Conservation (phyloP, 2,888 invertebrate species). For the Azorinus chamasolen region DNA sequence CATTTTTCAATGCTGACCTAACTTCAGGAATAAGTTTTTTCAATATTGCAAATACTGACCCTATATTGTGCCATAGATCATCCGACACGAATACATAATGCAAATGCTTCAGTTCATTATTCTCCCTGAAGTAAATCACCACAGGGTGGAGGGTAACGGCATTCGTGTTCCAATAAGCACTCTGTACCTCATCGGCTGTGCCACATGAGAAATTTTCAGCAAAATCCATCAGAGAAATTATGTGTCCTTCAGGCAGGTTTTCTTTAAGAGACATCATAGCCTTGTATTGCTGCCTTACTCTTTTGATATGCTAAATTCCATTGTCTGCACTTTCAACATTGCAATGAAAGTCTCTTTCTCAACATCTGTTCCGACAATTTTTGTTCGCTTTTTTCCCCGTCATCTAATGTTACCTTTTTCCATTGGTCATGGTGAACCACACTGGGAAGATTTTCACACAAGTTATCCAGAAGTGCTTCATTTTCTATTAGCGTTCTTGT, state of each 20-base stretch:
- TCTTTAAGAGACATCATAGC: slow-evolving; percentile 35
- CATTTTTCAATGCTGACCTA: background rate
- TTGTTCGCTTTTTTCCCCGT: slow-evolving; percentile 43
- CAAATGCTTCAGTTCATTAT: slow-evolving; percentile 12
- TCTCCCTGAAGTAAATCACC: slow-evolving; percentile 41
- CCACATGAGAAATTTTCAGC: slow-evolving; percentile 54
- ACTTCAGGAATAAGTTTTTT: slow-evolving; percentile 39
- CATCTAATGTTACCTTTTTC: slow-evolving; percentile 30
- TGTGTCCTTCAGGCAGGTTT: slow-evolving; percentile 36
- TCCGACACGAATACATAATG: slow-evolving; percentile 56
- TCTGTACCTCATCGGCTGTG: slow-evolving; percentile 12
- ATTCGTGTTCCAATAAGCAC: slow-evolving; percentile 11
- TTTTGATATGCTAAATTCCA: slow-evolving; percentile 39
- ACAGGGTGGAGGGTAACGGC: slow-evolving; percentile 59
- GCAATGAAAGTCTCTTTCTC: slow-evolving; percentile 19
- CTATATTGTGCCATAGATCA: slow-evolving; percentile 41
- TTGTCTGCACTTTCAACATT: slow-evolving; percentile 8
- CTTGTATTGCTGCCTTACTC: slow-evolving; percentile 35
- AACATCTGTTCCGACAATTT: slow-evolving; percentile 21
- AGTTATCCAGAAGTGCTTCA: no score
- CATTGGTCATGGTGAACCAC: slow-evolving; percentile 23
- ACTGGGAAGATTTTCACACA: background rate
- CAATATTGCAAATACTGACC: slow-evolving; percentile 36
- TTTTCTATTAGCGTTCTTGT: background rate
- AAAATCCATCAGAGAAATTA: slow-evolving; percentile 63